Evolutionary conservation across 2,797 vertebrate genomes (phyloP).

Genomic region (Argentina silus): DNA sequence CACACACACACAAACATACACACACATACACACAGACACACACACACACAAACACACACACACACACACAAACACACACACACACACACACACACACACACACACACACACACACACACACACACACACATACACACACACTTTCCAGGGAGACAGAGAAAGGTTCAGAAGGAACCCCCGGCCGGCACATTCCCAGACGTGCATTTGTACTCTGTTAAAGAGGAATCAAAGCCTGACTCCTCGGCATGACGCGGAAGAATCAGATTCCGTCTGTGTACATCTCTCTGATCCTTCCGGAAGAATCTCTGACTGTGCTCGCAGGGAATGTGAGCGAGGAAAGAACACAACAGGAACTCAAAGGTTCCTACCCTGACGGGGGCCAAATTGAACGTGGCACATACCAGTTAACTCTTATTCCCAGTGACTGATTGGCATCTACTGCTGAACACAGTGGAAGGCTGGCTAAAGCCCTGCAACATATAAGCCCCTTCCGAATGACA

Average conservation of each 20-base stretch:
- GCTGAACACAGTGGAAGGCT: slow-evolving; percentile 60
- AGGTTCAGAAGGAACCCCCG: slow-evolving; percentile 85
- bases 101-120: slow-evolving; percentile 24
- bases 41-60: not conserved
- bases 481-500: slow-evolving; percentile 55
- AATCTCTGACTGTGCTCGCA: slow-evolving; percentile 57
- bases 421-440: slow-evolving; percentile 70
- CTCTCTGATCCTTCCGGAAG: slow-evolving; percentile 74
- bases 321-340: slow-evolving; percentile 42
- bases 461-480: slow-evolving; percentile 45
- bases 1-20: slow-evolving; percentile 11
- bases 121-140: slow-evolving; percentile 24
- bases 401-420: slow-evolving; percentile 69
- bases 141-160: slow-evolving; percentile 58
- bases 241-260: slow-evolving; percentile 70
- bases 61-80: slow-evolving; percentile 29
- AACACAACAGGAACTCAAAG: slow-evolving; percentile 68
- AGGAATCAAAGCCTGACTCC: slow-evolving; percentile 73
- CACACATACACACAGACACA: not conserved
- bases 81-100: slow-evolving; percentile 14
- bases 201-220: slow-evolving; percentile 73
- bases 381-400: slow-evolving; percentile 71
- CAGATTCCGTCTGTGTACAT: slow-evolving; percentile 61
- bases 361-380: slow-evolving; percentile 61
- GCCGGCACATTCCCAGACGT: slow-evolving; percentile 79